Base-by-base conservation (phyloP, 2,113 vertebrate species). In the Apus apus region DNA sequence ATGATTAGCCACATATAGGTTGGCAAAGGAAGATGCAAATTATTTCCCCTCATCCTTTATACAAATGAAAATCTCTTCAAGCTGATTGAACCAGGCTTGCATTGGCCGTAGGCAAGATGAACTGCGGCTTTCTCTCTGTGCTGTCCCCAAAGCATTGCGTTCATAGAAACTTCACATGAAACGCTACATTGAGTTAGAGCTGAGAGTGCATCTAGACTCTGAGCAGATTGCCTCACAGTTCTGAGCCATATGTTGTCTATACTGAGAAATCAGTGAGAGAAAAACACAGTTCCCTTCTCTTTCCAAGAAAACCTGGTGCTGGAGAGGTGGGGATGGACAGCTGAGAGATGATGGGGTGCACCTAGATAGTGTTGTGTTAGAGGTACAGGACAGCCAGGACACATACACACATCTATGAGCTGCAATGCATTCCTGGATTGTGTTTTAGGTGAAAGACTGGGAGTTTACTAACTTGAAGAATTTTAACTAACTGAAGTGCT, bases 231-330 rank as follows among this genome's bases (percentile, higher is more conserved):
- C 50, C 61, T 94, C 93, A 82, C 94, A 92, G 94, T 93, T 93
- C 86, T 91, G 45, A 84, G 53, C 91, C 95, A 94, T 97, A 93
- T 97, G 94, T 95, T 96, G 94, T 95, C 94, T 93, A 87, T 92
- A 92, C 83, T 85, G 83, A 90, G 89, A 89, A 94, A 62, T 67
- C 48, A 67, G 76, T 62, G 88, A 90, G 68, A 96, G 79, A 66
- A 93, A 87, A 92, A 93, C 85, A 95, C 51, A 93, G 48, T 48
- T 96, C 91, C 72, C 30, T 86, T 95, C 62, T 90, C 78, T 88
- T 93, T 93, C 86, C 89, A 95, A 93, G 95, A 92, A 94, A 94
- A 68, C 19, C 50, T 32, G 8, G 48, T 89, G 53, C 80, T 78
- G 48, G 60, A 78, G 34, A 53, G 15, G 10, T 91, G 68, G 34